Percentiles rank a stretch among this genome's conserved stretches.
Conservation (phyloP, 2,888 invertebrate species). For the Eremobia ochroleuca region DNA sequence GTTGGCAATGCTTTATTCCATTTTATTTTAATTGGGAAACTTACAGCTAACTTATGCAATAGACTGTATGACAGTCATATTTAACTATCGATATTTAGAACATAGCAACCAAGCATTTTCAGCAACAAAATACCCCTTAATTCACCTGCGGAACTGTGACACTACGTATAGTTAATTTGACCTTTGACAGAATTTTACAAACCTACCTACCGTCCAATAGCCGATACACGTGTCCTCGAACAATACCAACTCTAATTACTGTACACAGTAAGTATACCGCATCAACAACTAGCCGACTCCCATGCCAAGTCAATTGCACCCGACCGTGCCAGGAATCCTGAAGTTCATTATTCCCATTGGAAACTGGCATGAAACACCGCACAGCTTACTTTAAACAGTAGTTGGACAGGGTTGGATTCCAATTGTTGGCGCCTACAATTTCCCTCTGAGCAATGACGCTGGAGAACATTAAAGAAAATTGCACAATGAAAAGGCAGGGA, state of each 20-base stretch:
- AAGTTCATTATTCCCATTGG: conserved; percentile 79
- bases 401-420: conserved; percentile 25
- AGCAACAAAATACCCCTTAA: too few relatives aligned
- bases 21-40: not conserved
- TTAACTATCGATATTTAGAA: not conserved
- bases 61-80: not conserved
- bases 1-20: not conserved
- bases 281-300: conserved; percentile 45
- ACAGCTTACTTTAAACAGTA: conserved; percentile 57
- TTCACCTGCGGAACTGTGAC: not conserved
- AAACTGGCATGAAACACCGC: conserved; percentile 72
- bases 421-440: conserved; percentile 31
- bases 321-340: conserved; percentile 74
- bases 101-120: not conserved
- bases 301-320: conserved; percentile 63
- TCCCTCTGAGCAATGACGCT: conserved; percentile 37
- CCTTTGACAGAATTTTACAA: not conserved
- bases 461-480: conserved; percentile 24
- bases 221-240: conserved; percentile 9
- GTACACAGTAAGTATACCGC: too few relatives aligned
- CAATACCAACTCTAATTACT: too few relatives aligned
- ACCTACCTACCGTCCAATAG: not conserved
- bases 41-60: not conserved
- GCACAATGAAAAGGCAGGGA: not conserved
- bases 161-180: not conserved